Evolutionary conservation across 2,113 vertebrate genomes (phyloP), one percentile per base, ranked within the genome.

Genomic region (Etia nguti): DNA sequence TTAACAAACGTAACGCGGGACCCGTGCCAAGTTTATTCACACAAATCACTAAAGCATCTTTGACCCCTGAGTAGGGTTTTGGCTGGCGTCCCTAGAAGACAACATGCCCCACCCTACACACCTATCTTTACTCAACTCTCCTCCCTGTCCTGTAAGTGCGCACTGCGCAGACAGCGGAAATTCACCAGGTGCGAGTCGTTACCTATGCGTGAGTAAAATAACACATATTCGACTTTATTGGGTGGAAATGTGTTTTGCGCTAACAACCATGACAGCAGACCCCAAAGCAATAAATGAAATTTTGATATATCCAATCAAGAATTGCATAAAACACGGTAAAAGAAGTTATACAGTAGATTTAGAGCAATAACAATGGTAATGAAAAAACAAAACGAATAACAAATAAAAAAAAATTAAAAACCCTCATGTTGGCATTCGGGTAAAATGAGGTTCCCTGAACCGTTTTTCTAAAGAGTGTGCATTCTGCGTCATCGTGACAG

Each of bases 401-500:
- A 62, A 62, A 60, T 34, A 60, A 34, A 15, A 31, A 31, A 62
- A 62, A 81, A 22, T 31, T 5, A n/a, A 68, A 68, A 68, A 3
- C 20, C 10, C 20, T 13, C 5, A 6, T 55, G 9, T 8, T 43
- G 34, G 12, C 60, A 8, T 22, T 52, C 22, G 15, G 82, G 2
- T 12, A 48, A 60, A 13, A 31, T 12, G 11, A 38, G n/a, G 9
- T 12, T 59, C 15, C 22, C 9, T 80, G 85, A 13, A 91, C 75
- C 89, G 1, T 75, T 70, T 86, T 80, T 92, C 79, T 54, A 59
- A 5, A 82, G 86, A 50, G 92, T 88, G 93, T 84, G 75, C 70
- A 80, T 11, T 73, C 60, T 92, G 89, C 88, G 93, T 95, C 95
- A 95, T 91, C 68, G 9, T 84, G 82, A 80, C 84, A 20, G 84